These are phyloP conservation scores for Protomyctophum bolini DNA, from an alignment of 2,113 vertebrate genomes.

Conservation along the genomic window DNA sequence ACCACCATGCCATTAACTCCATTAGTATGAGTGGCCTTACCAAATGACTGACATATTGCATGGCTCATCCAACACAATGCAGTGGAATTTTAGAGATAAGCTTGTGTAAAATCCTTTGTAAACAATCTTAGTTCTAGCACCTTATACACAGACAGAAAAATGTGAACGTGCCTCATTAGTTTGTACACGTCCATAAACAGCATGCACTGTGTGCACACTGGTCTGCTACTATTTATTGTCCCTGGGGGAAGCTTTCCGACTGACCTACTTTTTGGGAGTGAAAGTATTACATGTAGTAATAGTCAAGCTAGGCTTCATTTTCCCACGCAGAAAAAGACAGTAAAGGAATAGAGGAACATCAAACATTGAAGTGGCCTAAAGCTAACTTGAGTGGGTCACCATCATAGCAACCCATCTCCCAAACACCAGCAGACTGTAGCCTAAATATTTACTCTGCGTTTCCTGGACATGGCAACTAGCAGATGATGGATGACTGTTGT, in stretches of 20 bases:
- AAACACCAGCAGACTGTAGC: conserved; percentile 3
- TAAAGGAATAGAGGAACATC: conserved; percentile 35
- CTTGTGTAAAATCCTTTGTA: conserved; percentile 13
- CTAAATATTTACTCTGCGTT: conserved; percentile 55
- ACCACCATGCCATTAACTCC: background rate
- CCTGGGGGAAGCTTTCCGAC: conserved; percentile 67
- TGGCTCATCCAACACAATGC: background rate
- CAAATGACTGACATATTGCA: background rate
- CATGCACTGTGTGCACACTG: conserved; percentile 41
- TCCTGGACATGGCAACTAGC: conserved; percentile 30
- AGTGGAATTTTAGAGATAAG: background rate
- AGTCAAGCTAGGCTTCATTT: conserved; percentile 46
- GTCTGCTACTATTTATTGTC: conserved; percentile 67
- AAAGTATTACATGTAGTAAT: conserved; percentile 65
- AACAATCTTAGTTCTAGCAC: background rate
- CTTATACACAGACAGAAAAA: conserved; percentile 23
- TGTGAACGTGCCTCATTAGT: conserved; percentile 51
- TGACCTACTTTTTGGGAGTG: conserved; percentile 79
- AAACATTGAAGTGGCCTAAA: conserved; percentile 27
- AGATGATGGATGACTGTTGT: conserved; percentile 31
- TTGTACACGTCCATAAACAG: conserved; percentile 60
- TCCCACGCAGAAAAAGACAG: conserved; percentile 25
- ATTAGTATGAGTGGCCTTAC: background rate
- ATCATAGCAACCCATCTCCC: conserved; percentile 11
- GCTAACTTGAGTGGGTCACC: background rate